Percentiles rank a stretch among this genome's conserved stretches.
Conservation (phyloP, 2,797 vertebrate genomes). For the Potorous gilbertii region DNA sequence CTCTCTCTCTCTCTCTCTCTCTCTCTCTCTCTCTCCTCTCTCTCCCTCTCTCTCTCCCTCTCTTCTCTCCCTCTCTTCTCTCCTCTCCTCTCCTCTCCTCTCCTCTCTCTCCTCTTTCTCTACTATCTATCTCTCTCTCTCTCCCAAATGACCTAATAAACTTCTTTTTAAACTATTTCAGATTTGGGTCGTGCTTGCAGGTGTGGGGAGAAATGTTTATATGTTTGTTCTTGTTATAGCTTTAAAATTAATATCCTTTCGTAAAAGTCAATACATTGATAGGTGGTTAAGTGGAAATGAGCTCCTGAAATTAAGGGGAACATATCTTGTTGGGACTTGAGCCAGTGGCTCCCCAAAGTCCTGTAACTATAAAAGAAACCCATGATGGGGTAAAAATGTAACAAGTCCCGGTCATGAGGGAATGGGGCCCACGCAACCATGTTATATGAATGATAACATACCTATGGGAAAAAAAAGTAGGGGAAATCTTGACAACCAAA, state of each 20-base stretch:
- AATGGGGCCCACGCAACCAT: background rate
- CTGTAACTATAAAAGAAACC: background rate
- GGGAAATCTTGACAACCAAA: background rate
- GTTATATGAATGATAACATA: background rate
- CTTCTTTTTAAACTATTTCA: background rate
- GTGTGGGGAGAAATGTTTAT: background rate
- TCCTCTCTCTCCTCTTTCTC: too few relatives aligned
- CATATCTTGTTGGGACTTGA: background rate
- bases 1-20: too few relatives aligned
- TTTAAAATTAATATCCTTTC: background rate
- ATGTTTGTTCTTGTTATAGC: background rate
- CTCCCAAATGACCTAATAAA: background rate
- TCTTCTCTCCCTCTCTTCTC: too few relatives aligned
- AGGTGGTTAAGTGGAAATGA: background rate
- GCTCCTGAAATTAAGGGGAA: background rate
- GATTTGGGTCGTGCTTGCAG: background rate
- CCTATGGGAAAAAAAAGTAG: background rate
- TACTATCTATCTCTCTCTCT: too few relatives aligned
- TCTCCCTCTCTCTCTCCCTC: too few relatives aligned
- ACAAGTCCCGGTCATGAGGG: background rate
- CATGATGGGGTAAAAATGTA: background rate
- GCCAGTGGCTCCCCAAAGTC: background rate
- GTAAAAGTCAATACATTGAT: background rate
- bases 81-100: too few relatives aligned
- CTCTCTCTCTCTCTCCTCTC: too few relatives aligned